Conservation (phyloP, 2,888 invertebrate genomes). For the Acanthoscelides obtectus region DNA sequence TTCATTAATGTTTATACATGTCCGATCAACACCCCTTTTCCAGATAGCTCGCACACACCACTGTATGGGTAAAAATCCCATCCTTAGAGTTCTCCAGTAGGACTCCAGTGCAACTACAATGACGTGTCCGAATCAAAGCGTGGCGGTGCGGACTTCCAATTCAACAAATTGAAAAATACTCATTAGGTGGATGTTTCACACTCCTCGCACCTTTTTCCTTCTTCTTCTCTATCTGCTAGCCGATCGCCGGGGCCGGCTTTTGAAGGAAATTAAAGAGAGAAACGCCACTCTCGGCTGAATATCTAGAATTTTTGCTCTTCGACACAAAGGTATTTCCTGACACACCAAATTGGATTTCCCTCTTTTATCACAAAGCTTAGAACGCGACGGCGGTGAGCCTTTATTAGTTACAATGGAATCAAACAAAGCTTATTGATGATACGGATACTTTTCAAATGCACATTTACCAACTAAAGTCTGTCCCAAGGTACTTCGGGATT, state of each 20-base stretch:
- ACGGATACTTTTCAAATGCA: background rate
- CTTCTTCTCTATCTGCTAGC: conserved; percentile 2
- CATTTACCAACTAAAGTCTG: too few relatives aligned
- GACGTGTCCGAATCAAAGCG: conserved; percentile 47
- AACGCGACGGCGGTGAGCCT: background rate
- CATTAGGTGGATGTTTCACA: conserved; percentile 49
- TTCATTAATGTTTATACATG: too few relatives aligned
- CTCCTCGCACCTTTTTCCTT: conserved; percentile 27
- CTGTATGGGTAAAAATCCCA: conserved; percentile 4
- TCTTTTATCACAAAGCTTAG: background rate
- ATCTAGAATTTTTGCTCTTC: conserved; percentile 37
- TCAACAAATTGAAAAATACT: conserved; percentile 51
- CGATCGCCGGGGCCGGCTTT: conserved; percentile 17
- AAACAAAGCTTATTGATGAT: background rate
- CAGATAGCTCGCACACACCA: conserved; percentile 4
- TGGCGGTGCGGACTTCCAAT: conserved; percentile 34
- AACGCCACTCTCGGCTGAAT: conserved; percentile 24
- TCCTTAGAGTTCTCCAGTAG: conserved; percentile 4
- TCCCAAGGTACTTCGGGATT: too few relatives aligned
- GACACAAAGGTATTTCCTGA: background rate
- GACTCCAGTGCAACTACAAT: conserved; percentile 32
- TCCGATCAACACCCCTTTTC: conserved; percentile 1
- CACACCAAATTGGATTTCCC: background rate
- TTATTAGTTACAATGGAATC: background rate
- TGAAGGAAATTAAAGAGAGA: conserved; percentile 38